Percentiles rank a stretch among this genome's conserved stretches.
Conservation (phyloP, 2,113 vertebrate species). For the Epinephelus cyanopodus region DNA sequence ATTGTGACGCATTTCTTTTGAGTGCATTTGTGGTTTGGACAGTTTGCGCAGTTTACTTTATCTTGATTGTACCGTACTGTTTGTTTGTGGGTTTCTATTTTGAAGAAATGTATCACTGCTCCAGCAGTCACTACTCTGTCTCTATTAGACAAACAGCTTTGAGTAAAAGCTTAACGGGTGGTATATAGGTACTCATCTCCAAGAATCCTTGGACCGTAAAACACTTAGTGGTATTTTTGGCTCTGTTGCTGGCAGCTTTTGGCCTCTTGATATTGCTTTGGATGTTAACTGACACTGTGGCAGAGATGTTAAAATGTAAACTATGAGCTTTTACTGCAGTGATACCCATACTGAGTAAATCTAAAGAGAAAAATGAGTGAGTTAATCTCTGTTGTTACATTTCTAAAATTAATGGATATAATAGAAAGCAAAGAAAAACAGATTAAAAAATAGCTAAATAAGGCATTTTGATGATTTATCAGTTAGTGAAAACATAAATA, state of each 20-base stretch:
- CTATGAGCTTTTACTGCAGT: not conserved
- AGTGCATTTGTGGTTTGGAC: constrained; percentile 7
- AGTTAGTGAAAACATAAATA: not conserved
- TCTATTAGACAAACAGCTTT: not conserved
- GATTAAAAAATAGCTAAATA: not conserved
- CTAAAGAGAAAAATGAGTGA: not conserved
- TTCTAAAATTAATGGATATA: not conserved
- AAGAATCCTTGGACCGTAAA: not conserved
- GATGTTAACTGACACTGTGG: constrained; percentile 4
- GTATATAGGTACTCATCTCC: not conserved
- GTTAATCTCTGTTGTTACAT: not conserved
- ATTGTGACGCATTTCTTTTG: constrained; percentile 29
- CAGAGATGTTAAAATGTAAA: constrained; percentile 17
- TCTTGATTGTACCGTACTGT: not conserved
- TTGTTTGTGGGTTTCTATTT: not conserved
- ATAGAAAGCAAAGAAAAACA: not conserved
- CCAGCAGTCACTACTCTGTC: not conserved
- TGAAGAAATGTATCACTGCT: not conserved
- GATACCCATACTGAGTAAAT: not conserved
- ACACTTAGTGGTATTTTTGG: constrained; percentile 14
- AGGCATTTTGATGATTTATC: not conserved
- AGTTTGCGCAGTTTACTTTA: not conserved
- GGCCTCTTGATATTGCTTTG: constrained; percentile 23
- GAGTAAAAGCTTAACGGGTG: constrained; percentile 1
- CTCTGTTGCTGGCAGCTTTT: constrained; percentile 14